Evolutionary conservation across 2,113 vertebrate species (phyloP).

Genomic region (Phyllostomus hastatus): DNA sequence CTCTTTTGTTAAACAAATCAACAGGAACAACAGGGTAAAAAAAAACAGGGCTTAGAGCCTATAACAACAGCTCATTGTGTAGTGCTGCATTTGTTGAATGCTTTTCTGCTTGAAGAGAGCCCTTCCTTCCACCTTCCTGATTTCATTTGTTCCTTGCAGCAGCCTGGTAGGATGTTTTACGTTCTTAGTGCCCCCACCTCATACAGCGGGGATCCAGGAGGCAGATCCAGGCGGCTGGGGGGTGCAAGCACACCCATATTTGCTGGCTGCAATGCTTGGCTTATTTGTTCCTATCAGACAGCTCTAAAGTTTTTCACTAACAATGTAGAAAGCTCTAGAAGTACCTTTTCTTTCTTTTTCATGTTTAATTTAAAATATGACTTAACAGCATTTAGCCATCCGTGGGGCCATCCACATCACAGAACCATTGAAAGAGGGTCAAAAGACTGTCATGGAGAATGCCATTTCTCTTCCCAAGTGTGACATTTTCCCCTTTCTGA

Average conservation of each 20-base stretch:
- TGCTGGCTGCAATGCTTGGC: neutral
- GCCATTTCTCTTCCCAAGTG: neutral
- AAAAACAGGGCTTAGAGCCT: neutral
- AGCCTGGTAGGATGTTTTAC: neutral
- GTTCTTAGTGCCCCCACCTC: neutral
- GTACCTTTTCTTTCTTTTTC: neutral
- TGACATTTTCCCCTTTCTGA: constrained; percentile 38
- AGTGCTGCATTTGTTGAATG: neutral
- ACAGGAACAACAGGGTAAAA: neutral
- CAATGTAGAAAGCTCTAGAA: neutral
- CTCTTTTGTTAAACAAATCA: neutral
- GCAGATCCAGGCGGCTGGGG: neutral
- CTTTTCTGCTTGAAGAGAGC: neutral
- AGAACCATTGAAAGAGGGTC: neutral
- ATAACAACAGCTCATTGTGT: neutral
- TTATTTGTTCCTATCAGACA: neutral
- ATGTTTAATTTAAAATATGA: constrained; percentile 31
- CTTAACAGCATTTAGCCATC: neutral
- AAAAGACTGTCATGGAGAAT: neutral
- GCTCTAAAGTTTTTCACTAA: neutral
- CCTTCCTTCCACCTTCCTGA: neutral
- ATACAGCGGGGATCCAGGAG: accelerated
- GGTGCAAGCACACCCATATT: neutral
- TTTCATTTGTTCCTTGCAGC: neutral
- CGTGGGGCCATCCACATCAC: neutral